Conservation (phyloP, 2,113 vertebrate genomes). For the Mus pahari region DNA sequence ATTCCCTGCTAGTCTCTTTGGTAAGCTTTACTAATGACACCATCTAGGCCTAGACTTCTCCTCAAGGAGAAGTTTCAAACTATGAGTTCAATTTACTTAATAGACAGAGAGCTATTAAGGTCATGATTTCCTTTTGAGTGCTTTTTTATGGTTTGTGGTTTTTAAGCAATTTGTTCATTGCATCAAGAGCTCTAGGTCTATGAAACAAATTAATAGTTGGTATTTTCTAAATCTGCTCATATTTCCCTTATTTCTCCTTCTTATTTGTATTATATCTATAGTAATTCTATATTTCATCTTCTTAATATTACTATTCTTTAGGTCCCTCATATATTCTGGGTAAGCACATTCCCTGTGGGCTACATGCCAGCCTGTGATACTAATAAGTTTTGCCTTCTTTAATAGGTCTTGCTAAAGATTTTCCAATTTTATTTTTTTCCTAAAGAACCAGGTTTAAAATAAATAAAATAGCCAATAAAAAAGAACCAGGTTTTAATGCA, state of each 20-base stretch:
- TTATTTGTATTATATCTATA: neutral
- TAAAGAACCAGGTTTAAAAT: neutral
- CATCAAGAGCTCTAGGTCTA: neutral
- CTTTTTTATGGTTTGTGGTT: neutral
- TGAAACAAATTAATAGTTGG: neutral
- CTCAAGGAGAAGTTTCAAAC: neutral
- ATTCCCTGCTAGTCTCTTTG: neutral
- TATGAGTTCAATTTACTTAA: neutral
- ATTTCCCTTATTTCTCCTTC: neutral
- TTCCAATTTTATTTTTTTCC: neutral
- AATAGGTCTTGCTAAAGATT: neutral
- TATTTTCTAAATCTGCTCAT: neutral
- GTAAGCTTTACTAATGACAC: neutral
- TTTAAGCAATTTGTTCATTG: conserved; percentile 15
- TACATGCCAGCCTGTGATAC: neutral
- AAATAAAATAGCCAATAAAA: neutral
- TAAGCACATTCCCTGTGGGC: neutral
- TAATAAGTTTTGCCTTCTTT: neutral
- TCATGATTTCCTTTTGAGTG: conserved; percentile 35
- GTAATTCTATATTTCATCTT: conserved; percentile 15
- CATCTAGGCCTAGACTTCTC: neutral
- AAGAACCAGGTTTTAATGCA: neutral
- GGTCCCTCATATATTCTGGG: neutral
- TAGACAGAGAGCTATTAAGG: neutral
- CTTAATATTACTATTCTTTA: neutral